Evolutionary conservation across 2,113 vertebrate species (phyloP).

Genomic region (Coptodon bakossiorum): DNA sequence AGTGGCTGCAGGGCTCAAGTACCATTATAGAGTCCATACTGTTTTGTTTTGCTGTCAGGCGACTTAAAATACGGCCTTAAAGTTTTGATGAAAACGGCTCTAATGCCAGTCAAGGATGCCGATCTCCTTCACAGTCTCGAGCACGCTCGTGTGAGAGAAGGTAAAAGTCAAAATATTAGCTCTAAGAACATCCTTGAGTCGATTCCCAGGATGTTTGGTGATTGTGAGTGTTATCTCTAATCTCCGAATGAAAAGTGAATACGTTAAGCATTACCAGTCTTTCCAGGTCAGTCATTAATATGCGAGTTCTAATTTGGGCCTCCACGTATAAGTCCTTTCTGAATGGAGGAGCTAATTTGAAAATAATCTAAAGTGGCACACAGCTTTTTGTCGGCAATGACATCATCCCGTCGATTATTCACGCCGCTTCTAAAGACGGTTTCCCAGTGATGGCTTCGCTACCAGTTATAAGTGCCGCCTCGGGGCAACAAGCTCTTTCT

Average conservation of each 20-base stretch:
- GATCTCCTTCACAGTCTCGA: background rate
- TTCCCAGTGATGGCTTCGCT: conserved; percentile 19
- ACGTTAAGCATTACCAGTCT: conserved; percentile 6
- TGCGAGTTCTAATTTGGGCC: conserved; percentile 37
- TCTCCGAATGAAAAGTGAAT: background rate
- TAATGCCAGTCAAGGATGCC: conserved; percentile 12
- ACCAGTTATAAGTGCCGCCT: conserved; percentile 19
- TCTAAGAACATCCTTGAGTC: background rate
- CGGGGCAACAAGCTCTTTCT: background rate
- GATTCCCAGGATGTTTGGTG: background rate
- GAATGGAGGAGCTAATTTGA: conserved; percentile 56
- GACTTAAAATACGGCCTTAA: background rate
- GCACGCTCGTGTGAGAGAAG: background rate
- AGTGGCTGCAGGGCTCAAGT: background rate
- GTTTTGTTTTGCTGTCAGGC: background rate
- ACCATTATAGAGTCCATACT: conserved; percentile 1
- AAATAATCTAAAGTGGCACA: conserved; percentile 55
- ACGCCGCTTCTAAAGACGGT: conserved; percentile 8
- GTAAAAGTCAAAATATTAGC: background rate
- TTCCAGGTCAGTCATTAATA: conserved; percentile 34
- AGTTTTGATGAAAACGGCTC: conserved; percentile 25
- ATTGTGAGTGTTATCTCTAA: background rate
- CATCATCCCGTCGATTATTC: conserved; percentile 49
- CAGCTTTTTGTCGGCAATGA: conserved; percentile 43
- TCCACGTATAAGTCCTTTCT: background rate